Conservation (phyloP, 2,888 invertebrate species). For the Cheilosia vernalis region DNA sequence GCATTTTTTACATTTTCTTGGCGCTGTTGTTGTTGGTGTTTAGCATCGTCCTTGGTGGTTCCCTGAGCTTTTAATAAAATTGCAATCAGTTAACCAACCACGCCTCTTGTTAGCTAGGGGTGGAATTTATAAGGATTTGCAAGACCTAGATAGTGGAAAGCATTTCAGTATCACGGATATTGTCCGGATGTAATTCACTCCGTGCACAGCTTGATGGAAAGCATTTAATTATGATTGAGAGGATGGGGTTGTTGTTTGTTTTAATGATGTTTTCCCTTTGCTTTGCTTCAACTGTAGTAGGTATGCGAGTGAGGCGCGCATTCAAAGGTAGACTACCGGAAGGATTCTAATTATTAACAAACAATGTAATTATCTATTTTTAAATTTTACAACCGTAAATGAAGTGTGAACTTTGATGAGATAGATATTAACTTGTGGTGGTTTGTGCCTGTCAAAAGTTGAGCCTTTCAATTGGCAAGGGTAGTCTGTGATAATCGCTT, state of each 20-base stretch:
- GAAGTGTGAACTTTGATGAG: constrained; percentile 1
- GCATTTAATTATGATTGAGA: constrained; percentile 50
- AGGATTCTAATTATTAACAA: constrained; percentile 41
- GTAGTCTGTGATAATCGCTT: neutral
- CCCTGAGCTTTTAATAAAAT: constrained; percentile 57
- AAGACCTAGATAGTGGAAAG: constrained; percentile 22
- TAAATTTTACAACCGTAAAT: constrained; percentile 9
- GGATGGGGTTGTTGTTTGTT: constrained; percentile 15
- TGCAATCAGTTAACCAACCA: constrained; percentile 56
- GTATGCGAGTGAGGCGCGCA: neutral
- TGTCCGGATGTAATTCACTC: constrained; percentile 58
- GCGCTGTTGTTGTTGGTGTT: constrained; percentile 26
- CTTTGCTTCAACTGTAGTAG: neutral
- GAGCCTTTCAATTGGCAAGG: neutral
- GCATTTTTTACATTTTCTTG: constrained; percentile 25
- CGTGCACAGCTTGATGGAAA: constrained; percentile 29
- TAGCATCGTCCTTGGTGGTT: constrained; percentile 9
- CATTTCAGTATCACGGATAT: constrained; percentile 31
- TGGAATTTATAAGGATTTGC: constrained; percentile 32
- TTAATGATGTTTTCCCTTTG: constrained; percentile 19
- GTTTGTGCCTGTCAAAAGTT: neutral
- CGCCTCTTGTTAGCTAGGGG: constrained; percentile 7
- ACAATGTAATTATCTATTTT: constrained; percentile 9
- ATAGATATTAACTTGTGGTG: neutral
- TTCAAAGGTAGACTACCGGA: constrained; percentile 10